These are phyloP conservation scores for Notoglanidium macrostoma DNA, from an alignment of 2,797 vertebrate genomes.

Conservation along the genomic window DNA sequence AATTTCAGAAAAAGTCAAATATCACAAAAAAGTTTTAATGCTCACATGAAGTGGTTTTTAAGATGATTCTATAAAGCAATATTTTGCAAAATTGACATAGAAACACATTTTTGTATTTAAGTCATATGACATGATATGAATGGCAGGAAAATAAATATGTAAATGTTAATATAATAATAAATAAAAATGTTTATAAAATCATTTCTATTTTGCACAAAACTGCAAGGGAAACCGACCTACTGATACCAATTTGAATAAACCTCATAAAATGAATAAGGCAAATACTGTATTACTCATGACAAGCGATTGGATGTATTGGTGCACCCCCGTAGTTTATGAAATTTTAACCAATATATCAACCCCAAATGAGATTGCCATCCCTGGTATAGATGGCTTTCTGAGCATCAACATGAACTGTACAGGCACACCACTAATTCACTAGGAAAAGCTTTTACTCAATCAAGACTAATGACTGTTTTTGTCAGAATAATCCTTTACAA, in stretches of 20 bases:
- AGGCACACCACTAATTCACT: not conserved
- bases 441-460: constrained; percentile 2
- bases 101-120: too few relatives aligned
- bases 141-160: too few relatives aligned
- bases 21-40: too few relatives aligned
- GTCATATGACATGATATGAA: too few relatives aligned
- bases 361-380: not conserved
- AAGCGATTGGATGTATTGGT: not conserved
- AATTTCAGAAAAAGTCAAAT: too few relatives aligned
- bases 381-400: not conserved
- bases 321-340: not conserved
- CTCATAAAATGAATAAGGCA: not conserved
- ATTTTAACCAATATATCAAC: not conserved
- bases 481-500: constrained; percentile 34
- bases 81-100: too few relatives aligned
- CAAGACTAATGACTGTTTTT: constrained; percentile 25
- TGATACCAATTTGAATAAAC: not conserved
- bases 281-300: not conserved
- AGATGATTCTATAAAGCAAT: too few relatives aligned
- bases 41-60: too few relatives aligned
- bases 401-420: constrained; percentile 25
- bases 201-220: too few relatives aligned
- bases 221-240: too few relatives aligned
- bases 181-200: too few relatives aligned
- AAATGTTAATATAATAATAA: too few relatives aligned